Evolutionary conservation across 2,113 vertebrate species (phyloP).

Genomic region (Marcusenius ussheri): DNA sequence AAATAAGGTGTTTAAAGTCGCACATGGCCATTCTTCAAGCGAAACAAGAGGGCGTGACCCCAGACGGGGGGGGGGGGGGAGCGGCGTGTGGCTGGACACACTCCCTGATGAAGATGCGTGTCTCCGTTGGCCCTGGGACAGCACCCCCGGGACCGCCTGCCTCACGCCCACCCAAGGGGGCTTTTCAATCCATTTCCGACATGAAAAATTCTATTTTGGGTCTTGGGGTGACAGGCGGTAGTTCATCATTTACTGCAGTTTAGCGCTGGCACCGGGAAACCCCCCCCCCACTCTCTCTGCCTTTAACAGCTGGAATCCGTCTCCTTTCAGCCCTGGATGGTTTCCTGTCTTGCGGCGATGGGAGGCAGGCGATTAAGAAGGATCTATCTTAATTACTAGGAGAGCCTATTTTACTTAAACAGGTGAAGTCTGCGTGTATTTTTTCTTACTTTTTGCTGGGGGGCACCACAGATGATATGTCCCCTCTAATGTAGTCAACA

Average conservation of each 20-base stretch:
- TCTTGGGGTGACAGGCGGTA: not conserved
- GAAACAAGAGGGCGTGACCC: slow-evolving; percentile 6
- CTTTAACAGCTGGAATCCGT: slow-evolving; percentile 14
- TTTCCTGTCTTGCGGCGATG: not conserved
- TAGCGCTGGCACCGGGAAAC: not conserved
- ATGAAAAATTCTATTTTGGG: slow-evolving; percentile 21
- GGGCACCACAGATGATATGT: not conserved
- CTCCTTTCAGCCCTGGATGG: not conserved
- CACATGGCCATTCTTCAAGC: not conserved
- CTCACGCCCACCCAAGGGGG: not conserved
- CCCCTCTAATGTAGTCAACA: not conserved
- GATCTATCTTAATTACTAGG: slow-evolving; percentile 20
- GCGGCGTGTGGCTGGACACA: not conserved
- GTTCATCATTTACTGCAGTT: slow-evolving; percentile 17
- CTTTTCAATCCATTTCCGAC: not conserved
- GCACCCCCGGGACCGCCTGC: not conserved
- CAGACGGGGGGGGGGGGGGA: no score
- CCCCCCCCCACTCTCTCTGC: not conserved
- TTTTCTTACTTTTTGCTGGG: not conserved
- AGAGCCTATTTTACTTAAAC: slow-evolving; percentile 3
- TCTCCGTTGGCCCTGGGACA: not conserved
- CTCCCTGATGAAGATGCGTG: not conserved
- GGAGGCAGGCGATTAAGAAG: not conserved
- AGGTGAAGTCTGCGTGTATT: not conserved
- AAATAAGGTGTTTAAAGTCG: not conserved